Conservation (phyloP, 2,113 vertebrate species). For the Rhabdornis inornatus region DNA sequence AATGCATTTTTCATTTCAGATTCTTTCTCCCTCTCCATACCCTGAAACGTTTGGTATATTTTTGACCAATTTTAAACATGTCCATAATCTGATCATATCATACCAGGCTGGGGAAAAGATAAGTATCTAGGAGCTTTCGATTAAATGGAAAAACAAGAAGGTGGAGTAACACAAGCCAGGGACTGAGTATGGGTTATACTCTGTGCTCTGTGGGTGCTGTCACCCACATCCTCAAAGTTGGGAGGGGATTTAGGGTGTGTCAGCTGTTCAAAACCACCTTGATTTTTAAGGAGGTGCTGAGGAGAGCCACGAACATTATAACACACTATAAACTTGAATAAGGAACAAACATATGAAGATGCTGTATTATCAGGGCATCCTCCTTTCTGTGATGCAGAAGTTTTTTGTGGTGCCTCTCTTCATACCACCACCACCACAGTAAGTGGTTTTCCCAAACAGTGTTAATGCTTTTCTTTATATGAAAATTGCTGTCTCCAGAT, state of each 20-base stretch:
- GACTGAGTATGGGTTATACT: rapidly evolving
- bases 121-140: neutral
- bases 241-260: neutral
- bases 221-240: neutral
- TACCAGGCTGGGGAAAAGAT: neutral
- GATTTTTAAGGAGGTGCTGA: neutral
- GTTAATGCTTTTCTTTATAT: neutral
- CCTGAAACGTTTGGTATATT: neutral
- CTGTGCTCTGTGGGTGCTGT: neutral
- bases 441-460: neutral
- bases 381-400: neutral
- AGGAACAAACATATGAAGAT: neutral
- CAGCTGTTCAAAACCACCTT: neutral
- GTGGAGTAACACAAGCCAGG: rapidly evolving
- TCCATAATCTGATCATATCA: neutral
- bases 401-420: neutral
- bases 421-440: neutral
- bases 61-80: neutral
- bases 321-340: neutral
- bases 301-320: neutral
- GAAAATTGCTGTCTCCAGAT: neutral
- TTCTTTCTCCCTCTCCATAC: neutral
- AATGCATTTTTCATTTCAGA: neutral
- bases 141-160: neutral
- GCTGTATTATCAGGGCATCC: neutral